phyloP scores from a whole-genome alignment of 2,797 vertebrate genomes.

The Buphagus erythrorhynchus region DNA sequence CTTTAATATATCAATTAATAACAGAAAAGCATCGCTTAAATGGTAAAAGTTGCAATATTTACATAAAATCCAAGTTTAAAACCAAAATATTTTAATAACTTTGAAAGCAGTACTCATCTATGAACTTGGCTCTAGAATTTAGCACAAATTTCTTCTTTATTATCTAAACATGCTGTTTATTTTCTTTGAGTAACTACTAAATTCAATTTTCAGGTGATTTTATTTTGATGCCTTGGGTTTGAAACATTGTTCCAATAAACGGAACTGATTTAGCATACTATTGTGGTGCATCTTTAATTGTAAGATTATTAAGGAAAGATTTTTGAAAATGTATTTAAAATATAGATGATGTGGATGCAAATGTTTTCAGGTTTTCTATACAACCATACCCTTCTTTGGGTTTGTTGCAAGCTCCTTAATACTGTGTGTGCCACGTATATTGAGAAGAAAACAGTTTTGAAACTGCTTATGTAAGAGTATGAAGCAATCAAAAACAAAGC shows the following conservation, averaged over 20 bases:
- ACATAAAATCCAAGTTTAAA: background rate
- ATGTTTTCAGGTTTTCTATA: background rate
- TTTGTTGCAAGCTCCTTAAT: background rate
- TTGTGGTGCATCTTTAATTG: background rate
- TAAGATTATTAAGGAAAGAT: background rate
- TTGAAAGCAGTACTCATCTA: background rate
- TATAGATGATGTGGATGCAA: background rate
- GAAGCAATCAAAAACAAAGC: background rate
- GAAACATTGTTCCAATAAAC: background rate
- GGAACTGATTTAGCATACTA: background rate
- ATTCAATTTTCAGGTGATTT: background rate
- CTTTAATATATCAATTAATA: background rate
- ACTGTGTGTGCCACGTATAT: rapidly evolving
- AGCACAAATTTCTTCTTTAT: background rate
- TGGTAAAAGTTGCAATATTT: background rate
- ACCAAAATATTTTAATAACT: background rate
- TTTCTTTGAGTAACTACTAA: background rate
- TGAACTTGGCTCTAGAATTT: background rate
- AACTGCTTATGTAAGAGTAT: background rate
- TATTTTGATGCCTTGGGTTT: background rate
- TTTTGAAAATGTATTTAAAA: background rate
- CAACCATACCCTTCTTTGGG: background rate
- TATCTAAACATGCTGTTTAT: background rate
- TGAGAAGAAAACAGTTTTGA: background rate
- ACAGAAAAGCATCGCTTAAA: background rate